These are phyloP conservation scores for Chloebia gouldiae DNA, from an alignment of 2,113 vertebrate genomes.

Conservation along the genomic window DNA sequence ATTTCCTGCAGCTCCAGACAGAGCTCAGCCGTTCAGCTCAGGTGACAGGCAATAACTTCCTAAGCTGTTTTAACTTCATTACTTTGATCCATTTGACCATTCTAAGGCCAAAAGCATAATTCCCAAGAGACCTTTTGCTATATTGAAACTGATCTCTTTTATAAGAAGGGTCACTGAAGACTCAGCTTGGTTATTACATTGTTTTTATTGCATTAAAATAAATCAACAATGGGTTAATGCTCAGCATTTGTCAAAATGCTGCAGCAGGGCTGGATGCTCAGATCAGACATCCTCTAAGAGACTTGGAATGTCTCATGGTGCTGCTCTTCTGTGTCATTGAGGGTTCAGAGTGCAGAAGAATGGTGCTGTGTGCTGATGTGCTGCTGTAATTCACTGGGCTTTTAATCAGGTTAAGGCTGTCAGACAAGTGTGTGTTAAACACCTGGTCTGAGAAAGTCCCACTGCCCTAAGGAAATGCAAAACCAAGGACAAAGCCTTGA, in stretches of 20 bases:
- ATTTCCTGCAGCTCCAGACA: neutral
- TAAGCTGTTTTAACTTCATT: constrained; percentile 17
- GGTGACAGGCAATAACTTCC: neutral
- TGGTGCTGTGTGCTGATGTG: neutral
- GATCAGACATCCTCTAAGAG: neutral
- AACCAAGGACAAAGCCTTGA: neutral
- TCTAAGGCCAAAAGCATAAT: neutral
- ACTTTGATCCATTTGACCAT: neutral
- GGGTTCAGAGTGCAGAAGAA: neutral
- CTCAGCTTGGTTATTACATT: neutral
- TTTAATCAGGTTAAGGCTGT: neutral
- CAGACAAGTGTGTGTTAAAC: neutral
- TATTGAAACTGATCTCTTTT: neutral
- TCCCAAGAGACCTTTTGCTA: neutral
- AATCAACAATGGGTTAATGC: neutral
- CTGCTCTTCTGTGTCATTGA: neutral
- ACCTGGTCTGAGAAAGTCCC: neutral
- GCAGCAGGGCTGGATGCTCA: neutral
- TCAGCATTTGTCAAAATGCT: neutral
- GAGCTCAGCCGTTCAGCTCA: neutral
- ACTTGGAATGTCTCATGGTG: neutral
- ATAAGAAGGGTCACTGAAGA: neutral
- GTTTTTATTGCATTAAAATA: constrained; percentile 26
- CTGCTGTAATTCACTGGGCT: neutral
- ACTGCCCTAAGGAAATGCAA: neutral